Base-by-base conservation (phyloP, 2,113 vertebrate genomes). In the Haemorhous mexicanus region DNA sequence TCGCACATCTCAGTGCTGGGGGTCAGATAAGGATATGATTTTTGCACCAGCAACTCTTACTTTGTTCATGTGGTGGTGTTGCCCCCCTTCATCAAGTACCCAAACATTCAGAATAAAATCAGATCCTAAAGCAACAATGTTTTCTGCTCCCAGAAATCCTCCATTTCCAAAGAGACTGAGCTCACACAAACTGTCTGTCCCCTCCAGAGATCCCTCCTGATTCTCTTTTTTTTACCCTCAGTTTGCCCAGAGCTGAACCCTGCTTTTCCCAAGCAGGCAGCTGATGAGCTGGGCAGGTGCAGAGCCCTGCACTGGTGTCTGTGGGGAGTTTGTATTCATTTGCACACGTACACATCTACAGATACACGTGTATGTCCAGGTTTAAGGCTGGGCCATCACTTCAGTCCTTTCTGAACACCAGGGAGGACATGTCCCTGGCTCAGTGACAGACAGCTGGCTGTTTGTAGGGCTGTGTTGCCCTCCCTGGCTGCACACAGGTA, bases 311-410 rank as follows among this genome's bases (percentile, higher is more conserved):
- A 9, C 6, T 4, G 3, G 2, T 23, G 28, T 80, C 50, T 55
- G 14, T 12, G n/a, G 41, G 37, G 6, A 28, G 47, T 4, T 13
- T 13, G 5, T 10, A 30, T 26, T 5, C 30, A 26, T 17, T 28
- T 39, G 49, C 46, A 35, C 26, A 17, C 1, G 5, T 19, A 32
- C 33, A 35, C 19, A 16, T 15, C 22, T 30, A 18, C 2, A 27
- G 14, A 61, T 3, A 61, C 11, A 56, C 3, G 26, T 3, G 2
- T 1, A 20, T 1, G 11, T 23, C 52, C 13, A 8, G 0, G 6
- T 64, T 70, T 37, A 63, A 53, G 50, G 49, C 50, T 67, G 46
- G 47, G 89, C 27, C 8, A 8, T 8, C 30, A 13, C 41, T 55
- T 7, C n/a, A 49, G 33, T 10, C 26, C 68, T 27, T 47, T 33